Percentiles rank a stretch among this genome's conserved stretches.
Conservation (phyloP, 1,140 invertebrate species). For the Rhopalosiphum maidis region DNA sequence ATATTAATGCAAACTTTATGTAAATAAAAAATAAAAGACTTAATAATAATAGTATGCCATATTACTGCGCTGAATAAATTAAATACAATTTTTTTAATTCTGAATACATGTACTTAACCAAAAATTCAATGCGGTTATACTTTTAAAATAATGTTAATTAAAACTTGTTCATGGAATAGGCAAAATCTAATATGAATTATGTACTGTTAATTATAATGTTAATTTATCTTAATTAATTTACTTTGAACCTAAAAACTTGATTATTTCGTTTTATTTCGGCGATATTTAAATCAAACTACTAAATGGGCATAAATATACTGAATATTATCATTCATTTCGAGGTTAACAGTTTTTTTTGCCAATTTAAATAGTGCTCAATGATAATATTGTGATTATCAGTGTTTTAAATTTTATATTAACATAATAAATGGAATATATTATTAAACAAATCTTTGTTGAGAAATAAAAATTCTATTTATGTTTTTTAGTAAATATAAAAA, state of each 20-base stretch:
- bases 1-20: neutral
- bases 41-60: neutral
- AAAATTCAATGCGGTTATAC: neutral
- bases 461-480: neutral
- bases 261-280: neutral
- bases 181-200: neutral
- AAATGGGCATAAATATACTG: neutral
- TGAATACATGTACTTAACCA: neutral
- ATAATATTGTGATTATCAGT: neutral
- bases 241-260: slow-evolving; percentile 34
- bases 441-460: neutral
- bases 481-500: neutral
- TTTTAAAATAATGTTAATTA: neutral
- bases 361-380: neutral
- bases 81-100: neutral
- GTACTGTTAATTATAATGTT: neutral
- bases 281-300: neutral
- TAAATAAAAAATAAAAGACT: neutral
- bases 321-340: neutral
- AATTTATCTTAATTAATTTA: neutral
- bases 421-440: neutral
- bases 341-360: neutral
- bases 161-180: neutral
- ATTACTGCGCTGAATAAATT: neutral
- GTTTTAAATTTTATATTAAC: neutral